phyloP scores from a whole-genome alignment of 2,797 vertebrate genomes.

The Sus cebifrons region DNA sequence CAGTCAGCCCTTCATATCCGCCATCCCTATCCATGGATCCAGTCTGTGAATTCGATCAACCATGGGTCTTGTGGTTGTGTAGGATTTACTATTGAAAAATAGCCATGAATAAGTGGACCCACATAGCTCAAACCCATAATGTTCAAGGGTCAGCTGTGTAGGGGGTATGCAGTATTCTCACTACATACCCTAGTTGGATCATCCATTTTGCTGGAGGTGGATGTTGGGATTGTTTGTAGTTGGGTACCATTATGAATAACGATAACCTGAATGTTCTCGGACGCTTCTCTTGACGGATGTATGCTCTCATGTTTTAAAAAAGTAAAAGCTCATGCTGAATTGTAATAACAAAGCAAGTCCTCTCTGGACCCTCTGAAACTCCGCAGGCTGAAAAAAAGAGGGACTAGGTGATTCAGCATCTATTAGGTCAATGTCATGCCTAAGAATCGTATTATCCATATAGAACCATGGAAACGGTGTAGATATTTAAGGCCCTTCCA shows the following conservation, averaged over 20 bases:
- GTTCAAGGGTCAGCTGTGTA: not conserved
- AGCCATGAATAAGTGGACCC: not conserved
- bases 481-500: too few relatives aligned
- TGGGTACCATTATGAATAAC: not conserved
- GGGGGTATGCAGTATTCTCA: not conserved
- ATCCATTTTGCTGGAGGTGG: not conserved
- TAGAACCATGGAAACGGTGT: too few relatives aligned
- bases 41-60: not conserved
- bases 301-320: not conserved
- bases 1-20: not conserved
- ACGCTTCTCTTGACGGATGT: not conserved
- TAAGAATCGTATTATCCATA: too few relatives aligned
- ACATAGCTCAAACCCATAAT: not conserved
- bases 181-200: not conserved
- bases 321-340: too few relatives aligned
- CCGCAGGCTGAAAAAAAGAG: too few relatives aligned
- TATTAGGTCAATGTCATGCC: too few relatives aligned
- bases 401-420: too few relatives aligned
- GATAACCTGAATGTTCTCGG: not conserved
- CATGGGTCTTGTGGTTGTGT: not conserved
- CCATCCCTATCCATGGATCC: rapidly evolving
- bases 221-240: not conserved
- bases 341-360: too few relatives aligned
- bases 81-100: not conserved
- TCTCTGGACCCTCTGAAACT: too few relatives aligned